Evolutionary conservation across 2,113 vertebrate species (phyloP).

Genomic region (Hystrix brachyura): DNA sequence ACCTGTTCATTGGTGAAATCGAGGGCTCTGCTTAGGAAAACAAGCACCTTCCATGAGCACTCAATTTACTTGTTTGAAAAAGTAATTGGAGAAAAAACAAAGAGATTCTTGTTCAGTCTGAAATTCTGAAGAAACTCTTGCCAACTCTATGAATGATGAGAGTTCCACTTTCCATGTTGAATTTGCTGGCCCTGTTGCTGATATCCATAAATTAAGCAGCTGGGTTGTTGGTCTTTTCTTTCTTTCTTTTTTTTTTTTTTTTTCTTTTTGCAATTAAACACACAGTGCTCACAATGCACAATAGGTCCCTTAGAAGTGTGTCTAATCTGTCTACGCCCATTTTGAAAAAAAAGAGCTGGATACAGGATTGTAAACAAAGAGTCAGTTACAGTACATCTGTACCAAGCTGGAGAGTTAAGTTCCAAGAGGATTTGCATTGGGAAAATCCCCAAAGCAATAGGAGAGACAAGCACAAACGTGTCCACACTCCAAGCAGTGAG

Average conservation of each 20-base stretch:
- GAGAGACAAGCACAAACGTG: constrained; percentile 78
- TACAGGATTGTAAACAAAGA: constrained; percentile 84
- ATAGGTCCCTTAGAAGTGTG: constrained; percentile 86
- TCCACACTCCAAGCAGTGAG: constrained; percentile 72
- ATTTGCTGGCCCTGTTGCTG: constrained; percentile 83
- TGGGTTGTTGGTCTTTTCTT: constrained; percentile 68
- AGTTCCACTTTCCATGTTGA: constrained; percentile 79
- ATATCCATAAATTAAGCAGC: constrained; percentile 88
- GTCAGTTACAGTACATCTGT: constrained; percentile 82
- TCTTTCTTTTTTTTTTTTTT: constrained; percentile 17
- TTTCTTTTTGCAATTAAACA: constrained; percentile 80
- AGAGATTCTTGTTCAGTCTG: constrained; percentile 81
- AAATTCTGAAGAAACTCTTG: constrained; percentile 69
- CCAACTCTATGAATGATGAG: constrained; percentile 81
- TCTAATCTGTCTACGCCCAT: constrained; percentile 83
- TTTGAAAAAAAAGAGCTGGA: constrained; percentile 80
- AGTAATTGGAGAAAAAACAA: constrained; percentile 77
- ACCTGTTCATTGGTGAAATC: constrained; percentile 41
- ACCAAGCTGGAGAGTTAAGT: constrained; percentile 69
- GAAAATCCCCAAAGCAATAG: constrained; percentile 83
- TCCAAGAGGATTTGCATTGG: constrained; percentile 83
- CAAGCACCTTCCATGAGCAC: constrained; percentile 69
- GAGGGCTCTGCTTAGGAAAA: constrained; percentile 60
- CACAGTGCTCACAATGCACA: constrained; percentile 80
- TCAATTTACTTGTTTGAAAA: constrained; percentile 80